Evolutionary conservation across 2,797 vertebrate genomes (phyloP), one percentile per base, ranked within the genome.

Genomic region (Menidia menidia): DNA sequence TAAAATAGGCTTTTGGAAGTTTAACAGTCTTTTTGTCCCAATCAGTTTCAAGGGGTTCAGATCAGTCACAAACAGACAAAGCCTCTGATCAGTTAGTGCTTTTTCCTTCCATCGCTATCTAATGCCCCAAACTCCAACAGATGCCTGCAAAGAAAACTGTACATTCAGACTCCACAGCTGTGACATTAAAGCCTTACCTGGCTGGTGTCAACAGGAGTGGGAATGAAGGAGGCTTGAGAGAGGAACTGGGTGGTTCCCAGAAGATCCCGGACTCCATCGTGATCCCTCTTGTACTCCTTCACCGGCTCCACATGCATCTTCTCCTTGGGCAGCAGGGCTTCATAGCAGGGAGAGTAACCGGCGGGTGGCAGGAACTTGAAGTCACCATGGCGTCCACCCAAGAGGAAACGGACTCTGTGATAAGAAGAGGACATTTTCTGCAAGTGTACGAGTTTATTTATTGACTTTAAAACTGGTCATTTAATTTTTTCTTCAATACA

Each of bases 321-420:
- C 90, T 99, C 98, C 89, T 99, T 99, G 33, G 98, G 97, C 81
- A 99, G 92, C 83, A 99, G 91, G 0, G 98, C 98, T 92, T 99
- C 98, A 0, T 95, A 99, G 88, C 97, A 99, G 14, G 98, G 97
- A 45, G 96, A 97, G 85, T 99, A 99, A 62, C 98, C 95, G 45
- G 95, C 93, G 2, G 98, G 98, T 51, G 98, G 98, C 70, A 99
- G 89, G 90, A 99, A 99, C 88, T 99, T 99, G 85, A 99, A 99
- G 73, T 99, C 98, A 63, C 98, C 98, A 12, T 99, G 98, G 63
- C 97, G 97, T 69, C 98, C 97, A 48, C 98, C 98, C 92, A 99
- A 85, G 85, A 99, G 90, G 88, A 97, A 99, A 75, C 98, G 97
- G 35, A 95, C 96, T 91, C 98, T 99, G 83, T 53, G 12, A 51